Conservation (phyloP, 2,888 invertebrate species). For the Drosophila mercatorum region DNA sequence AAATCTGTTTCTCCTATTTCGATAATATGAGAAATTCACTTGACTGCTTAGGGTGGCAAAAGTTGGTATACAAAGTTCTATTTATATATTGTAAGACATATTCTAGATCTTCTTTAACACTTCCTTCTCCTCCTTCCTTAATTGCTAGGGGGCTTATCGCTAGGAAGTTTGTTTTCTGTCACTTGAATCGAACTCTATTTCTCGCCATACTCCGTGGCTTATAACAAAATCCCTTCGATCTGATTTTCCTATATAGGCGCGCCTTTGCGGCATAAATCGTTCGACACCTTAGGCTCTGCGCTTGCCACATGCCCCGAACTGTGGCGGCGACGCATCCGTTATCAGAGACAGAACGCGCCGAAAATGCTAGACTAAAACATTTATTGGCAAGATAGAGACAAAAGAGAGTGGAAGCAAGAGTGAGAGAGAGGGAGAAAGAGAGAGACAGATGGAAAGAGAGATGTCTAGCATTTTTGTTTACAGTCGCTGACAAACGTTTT, state of each 20-base stretch:
- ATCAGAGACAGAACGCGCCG: constrained; percentile 37
- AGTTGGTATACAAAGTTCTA: no score
- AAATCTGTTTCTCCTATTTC: constrained; percentile 14
- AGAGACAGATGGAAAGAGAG: constrained; percentile 16
- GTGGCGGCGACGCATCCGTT: constrained; percentile 39
- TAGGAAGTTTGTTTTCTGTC: not conserved
- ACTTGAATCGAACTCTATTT: constrained; percentile 22
- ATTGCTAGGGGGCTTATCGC: not conserved
- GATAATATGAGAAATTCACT: not conserved
- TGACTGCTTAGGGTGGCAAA: not conserved
- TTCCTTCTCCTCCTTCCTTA: not conserved
- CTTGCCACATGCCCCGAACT: constrained; percentile 31
- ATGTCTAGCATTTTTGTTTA: constrained; percentile 55
- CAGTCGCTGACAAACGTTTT: constrained; percentile 77
- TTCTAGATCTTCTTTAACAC: not conserved
- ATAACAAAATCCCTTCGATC: constrained; percentile 44
- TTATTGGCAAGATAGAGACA: constrained; percentile 50
- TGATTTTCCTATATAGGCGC: constrained; percentile 33
- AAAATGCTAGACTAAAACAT: constrained; percentile 43
- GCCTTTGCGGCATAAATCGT: constrained; percentile 62
- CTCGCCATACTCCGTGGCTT: not conserved
- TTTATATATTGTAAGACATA: no score
- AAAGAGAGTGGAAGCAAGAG: not conserved
- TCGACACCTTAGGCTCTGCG: constrained; percentile 51
- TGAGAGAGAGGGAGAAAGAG: not conserved